These are phyloP conservation scores for Exaiptasia diaphana DNA, from an alignment of 64 coral and sea anemone genomes.

Conservation along the genomic window DNA sequence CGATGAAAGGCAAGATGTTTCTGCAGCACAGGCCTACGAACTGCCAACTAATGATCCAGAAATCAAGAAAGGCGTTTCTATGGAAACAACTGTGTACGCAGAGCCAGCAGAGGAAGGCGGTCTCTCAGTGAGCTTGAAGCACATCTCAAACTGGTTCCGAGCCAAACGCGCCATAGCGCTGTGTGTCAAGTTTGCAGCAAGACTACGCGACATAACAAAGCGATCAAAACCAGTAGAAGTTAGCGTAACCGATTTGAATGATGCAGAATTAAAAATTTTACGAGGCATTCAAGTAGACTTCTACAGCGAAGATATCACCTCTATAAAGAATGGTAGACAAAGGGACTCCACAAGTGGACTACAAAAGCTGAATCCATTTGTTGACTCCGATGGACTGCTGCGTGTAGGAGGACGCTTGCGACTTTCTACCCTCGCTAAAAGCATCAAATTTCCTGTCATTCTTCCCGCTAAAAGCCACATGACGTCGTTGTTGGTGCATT, in stretches of 20 bases:
- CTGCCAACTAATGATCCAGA: slow-evolving; percentile 9
- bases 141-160: slow-evolving; percentile 2
- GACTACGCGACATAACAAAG: not conserved
- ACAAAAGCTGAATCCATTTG: slow-evolving; percentile 10
- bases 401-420: slow-evolving; percentile 12
- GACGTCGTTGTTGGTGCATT: not conserved
- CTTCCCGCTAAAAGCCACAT: slow-evolving; percentile 10
- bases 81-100: not conserved
- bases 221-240: not conserved
- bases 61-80: not conserved
- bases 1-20: not conserved
- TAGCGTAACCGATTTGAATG: not conserved
- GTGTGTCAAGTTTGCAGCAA: not conserved
- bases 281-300: not conserved
- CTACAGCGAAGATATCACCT: not conserved
- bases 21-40: not conserved
- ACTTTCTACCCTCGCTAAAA: not conserved
- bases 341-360: not conserved
- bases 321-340: not conserved
- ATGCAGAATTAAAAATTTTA: not conserved
- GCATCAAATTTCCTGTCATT: slow-evolving; percentile 16
- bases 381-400: not conserved
- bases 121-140: not conserved
- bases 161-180: slow-evolving; percentile 19
- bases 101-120: not conserved